phyloP scores from a whole-genome alignment of 2,888 invertebrate genomes.

The Sinopyrophorus schimmeli region DNA sequence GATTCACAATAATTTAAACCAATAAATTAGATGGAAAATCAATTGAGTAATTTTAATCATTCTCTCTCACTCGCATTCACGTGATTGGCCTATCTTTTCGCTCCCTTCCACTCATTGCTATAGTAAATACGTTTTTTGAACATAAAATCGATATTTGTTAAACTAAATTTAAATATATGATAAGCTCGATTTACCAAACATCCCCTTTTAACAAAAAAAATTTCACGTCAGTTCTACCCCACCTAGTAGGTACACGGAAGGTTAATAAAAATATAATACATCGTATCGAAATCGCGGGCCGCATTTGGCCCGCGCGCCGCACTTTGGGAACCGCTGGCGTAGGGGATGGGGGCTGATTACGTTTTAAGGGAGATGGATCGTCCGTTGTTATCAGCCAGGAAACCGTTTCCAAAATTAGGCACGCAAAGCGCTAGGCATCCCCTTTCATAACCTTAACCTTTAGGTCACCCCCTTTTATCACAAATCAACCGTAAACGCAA shows the following conservation, averaged over 20 bases:
- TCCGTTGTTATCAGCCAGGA: conserved; percentile 17
- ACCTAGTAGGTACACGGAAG: too few relatives aligned
- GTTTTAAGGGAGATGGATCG: conserved; percentile 9
- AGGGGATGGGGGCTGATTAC: conserved; percentile 8
- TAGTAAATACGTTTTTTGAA: neutral
- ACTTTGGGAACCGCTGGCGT: neutral
- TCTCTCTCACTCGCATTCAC: too few relatives aligned
- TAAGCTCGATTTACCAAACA: neutral
- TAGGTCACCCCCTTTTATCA: conserved; percentile 7
- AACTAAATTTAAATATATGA: conserved; percentile 5
- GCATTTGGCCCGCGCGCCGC: neutral
- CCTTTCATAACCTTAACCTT: conserved; percentile 21
- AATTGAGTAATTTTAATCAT: too few relatives aligned
- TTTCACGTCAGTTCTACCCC: too few relatives aligned
- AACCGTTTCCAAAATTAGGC: conserved; percentile 13
- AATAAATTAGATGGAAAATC: too few relatives aligned
- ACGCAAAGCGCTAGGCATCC: conserved; percentile 21
- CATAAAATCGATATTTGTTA: neutral
- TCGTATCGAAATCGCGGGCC: neutral
- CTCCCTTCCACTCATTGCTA: neutral
- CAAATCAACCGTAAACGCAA: conserved; percentile 9
- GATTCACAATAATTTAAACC: too few relatives aligned
- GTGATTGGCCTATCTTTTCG: neutral
- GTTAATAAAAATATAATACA: neutral
- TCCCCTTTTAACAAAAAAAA: too few relatives aligned